A percentile compares a stretch with the other conserved stretches of the same genome.
Conservation (phyloP, 2,113 vertebrate genomes). For the Phalacrocorax carbo region DNA sequence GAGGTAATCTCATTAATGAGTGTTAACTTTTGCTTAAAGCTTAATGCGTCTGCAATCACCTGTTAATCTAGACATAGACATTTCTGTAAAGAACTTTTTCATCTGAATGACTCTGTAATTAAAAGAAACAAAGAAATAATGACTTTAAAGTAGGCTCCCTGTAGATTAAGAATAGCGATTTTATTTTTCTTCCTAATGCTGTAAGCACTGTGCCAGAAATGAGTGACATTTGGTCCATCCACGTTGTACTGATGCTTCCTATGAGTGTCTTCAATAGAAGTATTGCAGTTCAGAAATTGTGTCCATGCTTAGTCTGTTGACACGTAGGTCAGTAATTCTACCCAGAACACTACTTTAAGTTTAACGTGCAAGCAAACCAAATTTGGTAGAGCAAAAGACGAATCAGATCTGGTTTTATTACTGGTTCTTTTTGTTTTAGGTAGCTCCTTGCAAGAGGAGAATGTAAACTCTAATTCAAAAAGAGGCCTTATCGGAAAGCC, state of each 20-base stretch:
- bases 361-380: not conserved
- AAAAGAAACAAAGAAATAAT: slow-evolving; percentile 69
- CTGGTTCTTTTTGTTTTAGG: not conserved
- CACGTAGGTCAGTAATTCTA: not conserved
- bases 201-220: not conserved
- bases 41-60: slow-evolving; percentile 62
- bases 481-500: not conserved
- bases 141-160: slow-evolving; percentile 60
- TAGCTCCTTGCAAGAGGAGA: not conserved
- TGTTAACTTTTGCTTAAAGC: slow-evolving; percentile 74
- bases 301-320: not conserved
- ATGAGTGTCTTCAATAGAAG: not conserved
- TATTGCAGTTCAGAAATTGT: not conserved
- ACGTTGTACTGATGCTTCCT: not conserved
- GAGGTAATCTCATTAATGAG: slow-evolving; percentile 76
- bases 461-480: not conserved
- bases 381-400: not conserved
- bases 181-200: too few species aligned
- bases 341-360: not conserved
- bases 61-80: slow-evolving; percentile 44
- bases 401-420: not conserved
- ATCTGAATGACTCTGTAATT: too few species aligned
- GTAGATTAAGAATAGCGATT: slow-evolving; percentile 32
- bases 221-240: not conserved
- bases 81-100: slow-evolving; percentile 60